A percentile compares a stretch with the other conserved stretches of the same genome.
These are phyloP conservation scores for Machaerirhynchus nigripectus DNA, from an alignment of 2,113 vertebrate species.

Conservation along the genomic window DNA sequence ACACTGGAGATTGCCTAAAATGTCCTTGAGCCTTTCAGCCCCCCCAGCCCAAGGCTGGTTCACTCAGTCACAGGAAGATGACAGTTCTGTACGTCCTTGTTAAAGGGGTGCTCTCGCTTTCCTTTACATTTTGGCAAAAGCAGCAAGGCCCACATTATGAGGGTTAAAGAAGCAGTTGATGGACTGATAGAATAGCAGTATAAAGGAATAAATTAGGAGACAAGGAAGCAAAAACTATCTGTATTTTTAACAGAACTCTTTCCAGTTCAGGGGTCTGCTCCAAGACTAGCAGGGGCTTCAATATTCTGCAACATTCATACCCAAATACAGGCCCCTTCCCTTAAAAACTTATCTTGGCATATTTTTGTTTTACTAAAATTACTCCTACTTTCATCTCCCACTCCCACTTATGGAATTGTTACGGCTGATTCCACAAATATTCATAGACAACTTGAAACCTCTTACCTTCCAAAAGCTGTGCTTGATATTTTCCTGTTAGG, in stretches of 20 bases:
- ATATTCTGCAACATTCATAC: not conserved
- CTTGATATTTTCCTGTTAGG: slow-evolving; percentile 95
- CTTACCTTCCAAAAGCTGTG: slow-evolving; percentile 96
- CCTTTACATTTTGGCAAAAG: not conserved
- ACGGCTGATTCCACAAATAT: not conserved
- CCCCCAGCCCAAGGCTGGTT: not conserved
- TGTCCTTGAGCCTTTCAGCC: not conserved
- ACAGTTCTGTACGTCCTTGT: not conserved
- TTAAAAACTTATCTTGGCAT: not conserved
- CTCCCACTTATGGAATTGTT: not conserved
- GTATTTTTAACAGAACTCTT: not conserved
- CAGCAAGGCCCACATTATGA: not conserved
- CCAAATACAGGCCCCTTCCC: not conserved
- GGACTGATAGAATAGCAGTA: not conserved
- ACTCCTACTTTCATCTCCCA: not conserved
- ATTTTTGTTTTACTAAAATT: not conserved
- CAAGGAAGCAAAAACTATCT: not conserved
- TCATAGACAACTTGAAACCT: not conserved
- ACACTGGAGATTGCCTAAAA: not conserved
- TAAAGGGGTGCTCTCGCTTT: not conserved
- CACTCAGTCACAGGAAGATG: not conserved
- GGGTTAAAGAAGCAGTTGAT: not conserved
- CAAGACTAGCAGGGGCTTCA: not conserved
- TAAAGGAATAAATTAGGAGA: not conserved
- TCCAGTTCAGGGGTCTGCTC: not conserved